These are phyloP conservation scores for Lissocephala sabroskyi DNA, from an alignment of 2,888 invertebrate species.

Conservation along the genomic window DNA sequence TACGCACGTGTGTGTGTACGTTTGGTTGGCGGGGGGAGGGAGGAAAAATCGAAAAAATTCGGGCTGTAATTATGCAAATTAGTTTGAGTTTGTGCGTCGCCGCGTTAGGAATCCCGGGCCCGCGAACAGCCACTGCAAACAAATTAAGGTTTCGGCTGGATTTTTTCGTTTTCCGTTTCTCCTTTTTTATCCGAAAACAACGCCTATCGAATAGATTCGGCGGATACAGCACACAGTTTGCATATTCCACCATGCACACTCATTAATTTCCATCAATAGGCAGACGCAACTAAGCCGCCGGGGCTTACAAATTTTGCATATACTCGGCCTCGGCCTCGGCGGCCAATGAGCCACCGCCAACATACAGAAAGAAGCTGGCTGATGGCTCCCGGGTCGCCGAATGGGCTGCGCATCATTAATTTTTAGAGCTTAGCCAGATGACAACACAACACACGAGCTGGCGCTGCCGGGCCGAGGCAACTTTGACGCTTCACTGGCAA, in stretches of 20 bases:
- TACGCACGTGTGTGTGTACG: neutral
- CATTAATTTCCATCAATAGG: conserved; percentile 59
- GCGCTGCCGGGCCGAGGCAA: conserved; percentile 19
- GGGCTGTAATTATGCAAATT: conserved; percentile 65
- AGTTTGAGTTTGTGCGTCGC: conserved; percentile 43
- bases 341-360: conserved; percentile 51
- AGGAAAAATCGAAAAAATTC: conserved; percentile 20
- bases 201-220: conserved; percentile 38
- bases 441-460: conserved; percentile 50
- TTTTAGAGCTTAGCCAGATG: conserved; percentile 73
- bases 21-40: conserved; percentile 17
- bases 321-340: conserved; percentile 15
- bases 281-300: conserved; percentile 45
- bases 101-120: conserved; percentile 13
- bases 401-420: conserved; percentile 70
- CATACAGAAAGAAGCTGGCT: neutral
- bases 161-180: too few species aligned
- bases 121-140: conserved; percentile 21
- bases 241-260: conserved; percentile 56
- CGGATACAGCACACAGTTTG: conserved; percentile 33
- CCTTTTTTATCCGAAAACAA: conserved; percentile 12
- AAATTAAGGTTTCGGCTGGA: conserved; percentile 3
- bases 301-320: conserved; percentile 59
- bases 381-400: too few species aligned
- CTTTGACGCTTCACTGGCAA: conserved; percentile 49